Evolutionary conservation across 2,797 vertebrate genomes (phyloP).

Genomic region (Peromyscus attwateri): DNA sequence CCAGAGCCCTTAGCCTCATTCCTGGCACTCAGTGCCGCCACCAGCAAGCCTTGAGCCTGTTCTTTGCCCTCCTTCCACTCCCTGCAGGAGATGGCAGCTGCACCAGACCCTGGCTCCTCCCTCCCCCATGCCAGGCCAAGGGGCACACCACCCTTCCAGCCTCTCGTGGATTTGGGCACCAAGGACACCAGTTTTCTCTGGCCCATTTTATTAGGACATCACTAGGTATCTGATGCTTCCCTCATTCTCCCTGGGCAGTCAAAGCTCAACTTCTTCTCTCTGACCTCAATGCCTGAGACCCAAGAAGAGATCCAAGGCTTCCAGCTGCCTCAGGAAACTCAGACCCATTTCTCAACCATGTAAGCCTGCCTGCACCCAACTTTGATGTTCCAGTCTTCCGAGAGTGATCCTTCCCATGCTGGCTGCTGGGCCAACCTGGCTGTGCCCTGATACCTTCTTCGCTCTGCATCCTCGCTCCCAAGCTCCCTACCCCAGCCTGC

Average conservation of each 20-base stretch:
- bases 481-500: background rate
- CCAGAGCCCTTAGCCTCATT: background rate
- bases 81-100: background rate
- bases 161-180: background rate
- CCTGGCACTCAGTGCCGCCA: background rate
- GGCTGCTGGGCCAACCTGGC: no score
- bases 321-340: background rate
- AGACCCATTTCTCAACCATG: background rate
- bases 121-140: background rate
- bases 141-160: background rate
- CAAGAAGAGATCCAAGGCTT: background rate
- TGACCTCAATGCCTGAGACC: background rate
- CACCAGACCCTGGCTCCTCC: no score
- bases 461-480: background rate
- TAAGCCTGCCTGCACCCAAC: no score
- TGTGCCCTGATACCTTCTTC: background rate
- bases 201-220: background rate
- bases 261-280: background rate
- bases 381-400: background rate
- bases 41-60: background rate
- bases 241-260: background rate
- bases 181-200: background rate
- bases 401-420: no score
- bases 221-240: background rate
- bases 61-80: background rate